Base-by-base conservation (phyloP, 2,113 vertebrate species). In the Struthidea cinerea region DNA sequence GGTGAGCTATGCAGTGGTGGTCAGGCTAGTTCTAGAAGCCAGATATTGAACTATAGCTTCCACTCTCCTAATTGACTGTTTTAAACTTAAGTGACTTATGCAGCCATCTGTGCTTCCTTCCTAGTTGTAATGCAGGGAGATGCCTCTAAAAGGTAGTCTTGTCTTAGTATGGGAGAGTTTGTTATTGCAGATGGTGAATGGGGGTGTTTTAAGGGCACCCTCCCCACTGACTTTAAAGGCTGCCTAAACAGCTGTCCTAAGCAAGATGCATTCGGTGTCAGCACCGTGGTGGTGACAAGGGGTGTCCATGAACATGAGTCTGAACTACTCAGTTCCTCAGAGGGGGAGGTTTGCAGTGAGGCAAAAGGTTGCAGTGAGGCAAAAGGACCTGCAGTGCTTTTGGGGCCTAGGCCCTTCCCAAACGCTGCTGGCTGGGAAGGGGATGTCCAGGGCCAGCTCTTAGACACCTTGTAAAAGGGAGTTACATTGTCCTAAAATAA, bases 231-330 rank as follows among this genome's bases (percentile, higher is more conserved):
- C 64, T 71, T 67, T 18, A 50, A 56, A 63, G 44, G 60, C 56
- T 89, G 65, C 57, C 13, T 18, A 10, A 76, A n/a, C 6, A 68
- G 56, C 56, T 75, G 44, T 33, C 42, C 57, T 33, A 17, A 61
- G 33, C 0, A 0, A 44, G 59, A 3, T 30, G 7, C 4, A 2
- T 52, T 30, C 17, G 32, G 17, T 55, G 32, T 35, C 46, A n/a
- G 68, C 1, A 0, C 20, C 6, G 7, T 42, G 52, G 27, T 49
- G 42, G 41, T 50, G 68, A 32, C 73, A 19, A 44, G 90, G 32
- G 15, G 41, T 56, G 37, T 44, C 3, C 0, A 16, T 42, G 37
- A 61, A 5, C 16, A 1, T 3, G 9, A 59, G 10, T 44, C 32
- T 68, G 63, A 89, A 3, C 24, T 30, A 2, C 57, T 65, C 2